Percentiles rank a stretch among this genome's conserved stretches.
Evolutionary conservation across 2,888 invertebrate species (phyloP).

Genomic region (Nomada lathburiana): DNA sequence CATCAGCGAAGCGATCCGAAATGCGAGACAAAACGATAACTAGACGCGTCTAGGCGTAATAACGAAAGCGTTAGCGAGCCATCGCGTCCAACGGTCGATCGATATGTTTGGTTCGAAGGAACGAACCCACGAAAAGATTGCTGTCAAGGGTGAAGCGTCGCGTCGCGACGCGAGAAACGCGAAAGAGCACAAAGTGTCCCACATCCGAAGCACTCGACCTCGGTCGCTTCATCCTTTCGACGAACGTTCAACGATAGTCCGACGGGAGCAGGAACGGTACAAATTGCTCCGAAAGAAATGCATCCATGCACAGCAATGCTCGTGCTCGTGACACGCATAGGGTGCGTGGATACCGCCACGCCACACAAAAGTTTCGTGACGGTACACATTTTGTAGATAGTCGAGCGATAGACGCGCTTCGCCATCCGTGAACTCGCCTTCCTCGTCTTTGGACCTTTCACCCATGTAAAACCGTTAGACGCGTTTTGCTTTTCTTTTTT

Average conservation of each 20-base stretch:
- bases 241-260: constrained; percentile 69
- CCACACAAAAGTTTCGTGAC: constrained; percentile 6
- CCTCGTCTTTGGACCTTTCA: neutral
- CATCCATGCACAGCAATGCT: neutral
- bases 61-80: constrained; percentile 15
- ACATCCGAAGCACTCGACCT: constrained; percentile 69
- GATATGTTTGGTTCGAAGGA: neutral
- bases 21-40: neutral
- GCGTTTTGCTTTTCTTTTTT: neutral
- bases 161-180: neutral
- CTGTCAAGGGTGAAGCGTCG: constrained; percentile 23
- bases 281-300: constrained; percentile 64
- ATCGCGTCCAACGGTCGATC: neutral
- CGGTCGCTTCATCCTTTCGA: constrained; percentile 62
- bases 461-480: constrained; percentile 16
- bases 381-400: constrained; percentile 10
- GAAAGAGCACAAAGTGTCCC: constrained; percentile 64
- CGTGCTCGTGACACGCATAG: constrained; percentile 8
- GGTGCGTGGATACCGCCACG: neutral
- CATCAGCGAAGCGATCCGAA: neutral
- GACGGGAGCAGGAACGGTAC: constrained; percentile 53
- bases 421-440: neutral
- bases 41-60: constrained; percentile 23
- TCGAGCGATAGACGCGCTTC: constrained; percentile 34
- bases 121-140: neutral